Base-by-base conservation (phyloP, 2,888 invertebrate species). In the Chirona hameri region DNA sequence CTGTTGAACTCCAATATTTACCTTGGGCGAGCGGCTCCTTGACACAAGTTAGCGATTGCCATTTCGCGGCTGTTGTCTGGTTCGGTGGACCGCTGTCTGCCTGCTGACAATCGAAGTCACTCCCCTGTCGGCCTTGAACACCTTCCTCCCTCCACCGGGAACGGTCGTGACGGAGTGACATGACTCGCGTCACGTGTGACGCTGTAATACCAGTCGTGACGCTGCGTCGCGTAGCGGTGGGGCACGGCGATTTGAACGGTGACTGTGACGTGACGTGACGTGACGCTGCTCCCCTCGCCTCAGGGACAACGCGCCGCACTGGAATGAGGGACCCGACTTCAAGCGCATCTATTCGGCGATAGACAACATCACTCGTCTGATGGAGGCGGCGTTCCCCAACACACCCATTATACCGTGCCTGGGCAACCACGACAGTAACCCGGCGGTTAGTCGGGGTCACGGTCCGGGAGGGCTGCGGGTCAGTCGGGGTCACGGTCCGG, bases 391-490 rank as follows among this genome's bases (percentile, higher is more conserved):
- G 46, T 85, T 85, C 80, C 85, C 84, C 9, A 52, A 69, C 18
- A 52, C 84, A 24, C 82, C 85, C 5, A 83, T 85, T 29, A 83
- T 85, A 27, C 85, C 85, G 57, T 84, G 82, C 27, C 83, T 85
- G 76, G 85, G 85, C 65, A 85, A 85, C 69, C 85, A 85, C 83
- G 85, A 85, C 82, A 84, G 83, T 21, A 85, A 83, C 27, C 85
- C 85, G 31, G 83, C 84, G 83, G 84, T 84, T 21, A 46, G 55
- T n/a, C 12, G 15, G 4, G 18, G 12, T 15, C 52, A 27, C 10
- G 27, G 39, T 39, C 39, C 39, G 39, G 39, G 4, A 39, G 39
- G 39, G 39, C 39, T 39, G 39, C 4, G 39, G 39, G 84, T 84
- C n/a, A 46, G 55, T n/a, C 12, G 15, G 4, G 18, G 12, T 15